These are phyloP conservation scores for Argynnis bischoffii DNA, from an alignment of 2,888 invertebrate species.

Conservation along the genomic window DNA sequence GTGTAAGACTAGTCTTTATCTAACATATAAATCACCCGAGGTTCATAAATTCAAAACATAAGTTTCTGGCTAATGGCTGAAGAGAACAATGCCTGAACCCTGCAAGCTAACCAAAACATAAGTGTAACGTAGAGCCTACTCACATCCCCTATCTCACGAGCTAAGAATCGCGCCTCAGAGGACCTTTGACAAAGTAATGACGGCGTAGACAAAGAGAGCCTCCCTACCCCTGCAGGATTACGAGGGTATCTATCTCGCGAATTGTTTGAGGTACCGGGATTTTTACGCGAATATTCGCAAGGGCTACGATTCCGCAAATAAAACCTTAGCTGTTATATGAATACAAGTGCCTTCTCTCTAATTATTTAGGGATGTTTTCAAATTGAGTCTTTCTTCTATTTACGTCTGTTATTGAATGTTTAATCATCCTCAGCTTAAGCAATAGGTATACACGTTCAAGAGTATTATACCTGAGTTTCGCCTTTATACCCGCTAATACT, in stretches of 20 bases:
- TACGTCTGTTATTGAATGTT: too few species aligned
- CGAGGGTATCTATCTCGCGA: constrained; percentile 51
- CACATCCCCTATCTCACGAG: constrained; percentile 40
- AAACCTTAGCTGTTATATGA: constrained; percentile 7
- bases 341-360: constrained; percentile 9
- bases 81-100: constrained; percentile 38
- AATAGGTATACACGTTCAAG: too few species aligned
- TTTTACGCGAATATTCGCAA: constrained; percentile 43
- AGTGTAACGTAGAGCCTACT: constrained; percentile 41
- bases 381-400: too few species aligned
- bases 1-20: constrained; percentile 4
- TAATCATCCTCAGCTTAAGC: too few species aligned
- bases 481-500: too few species aligned
- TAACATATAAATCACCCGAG: constrained; percentile 10
- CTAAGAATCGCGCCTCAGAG: constrained; percentile 51
- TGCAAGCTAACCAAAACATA: constrained; percentile 41
- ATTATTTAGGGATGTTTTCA: constrained; percentile 1
- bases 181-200: constrained; percentile 80
- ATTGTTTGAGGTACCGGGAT: constrained; percentile 50
- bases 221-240: constrained; percentile 38
- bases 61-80: constrained; percentile 25
- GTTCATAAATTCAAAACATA: constrained; percentile 21
- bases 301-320: constrained; percentile 15
- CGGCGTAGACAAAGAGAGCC: constrained; percentile 66
- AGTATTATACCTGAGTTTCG: too few species aligned